Base-by-base conservation (phyloP, 1,140 invertebrate species). In the Drosophila mauritiana region DNA sequence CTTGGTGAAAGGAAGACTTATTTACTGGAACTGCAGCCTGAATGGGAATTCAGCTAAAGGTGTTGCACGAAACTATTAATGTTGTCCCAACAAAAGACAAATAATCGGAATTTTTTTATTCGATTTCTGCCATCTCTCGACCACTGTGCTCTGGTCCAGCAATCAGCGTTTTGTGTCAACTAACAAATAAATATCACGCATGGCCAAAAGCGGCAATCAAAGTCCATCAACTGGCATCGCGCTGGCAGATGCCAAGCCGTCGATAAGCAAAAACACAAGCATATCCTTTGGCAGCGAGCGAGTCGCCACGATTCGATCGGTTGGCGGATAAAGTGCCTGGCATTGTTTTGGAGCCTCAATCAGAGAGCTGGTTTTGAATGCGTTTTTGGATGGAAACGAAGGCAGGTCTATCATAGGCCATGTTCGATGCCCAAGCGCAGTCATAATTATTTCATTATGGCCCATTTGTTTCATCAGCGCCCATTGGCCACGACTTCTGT, bases 171-270 rank as follows among this genome's bases (percentile, higher is more conserved):
- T 80, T 86, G 82, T 83, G 82, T 86, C 86, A 90, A 80, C 90
- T 90, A 90, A 90, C 86, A 86, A 90, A 90, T 90, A 90, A 90
- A 90, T 90, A 90, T 83, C 86, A 90, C 82, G 82, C 79, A 90
- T 90, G 88, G 69, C 86, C 82, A 86, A 90, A 90, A 91, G 73
- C 68, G 81, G 88, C 82, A 90, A 83, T 90, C 86, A 86, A 80
- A 82, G 80, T 70, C 64, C 80, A 85, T 80, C 88, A 90, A 81
- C 77, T 78, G 70, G 48, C 83, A 73, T 43, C 61, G 52, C 64
- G 70, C n/a, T 56, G 77, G 65, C 62, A 83, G 83, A 88, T 88
- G 84, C 72, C 84, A 89, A 88, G 78, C 49, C 37, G 25, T 48
- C 42, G 76, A 83, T 83, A 88, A 77, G 59, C 63, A 65, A 58